These are phyloP conservation scores for Brachyistius frenatus DNA, from an alignment of 2,113 vertebrate genomes.

Conservation along the genomic window DNA sequence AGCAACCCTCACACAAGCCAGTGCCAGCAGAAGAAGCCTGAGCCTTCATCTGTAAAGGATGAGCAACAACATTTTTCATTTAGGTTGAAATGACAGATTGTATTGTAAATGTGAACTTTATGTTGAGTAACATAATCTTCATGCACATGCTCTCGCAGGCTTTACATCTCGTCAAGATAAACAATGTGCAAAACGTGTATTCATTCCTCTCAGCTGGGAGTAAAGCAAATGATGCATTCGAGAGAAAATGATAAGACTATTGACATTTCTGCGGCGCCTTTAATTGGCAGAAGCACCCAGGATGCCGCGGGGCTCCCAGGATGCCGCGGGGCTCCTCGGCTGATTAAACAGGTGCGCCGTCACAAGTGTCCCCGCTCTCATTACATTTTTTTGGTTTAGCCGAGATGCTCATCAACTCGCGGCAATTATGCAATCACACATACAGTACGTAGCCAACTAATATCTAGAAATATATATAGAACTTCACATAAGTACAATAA, in stretches of 20 bases:
- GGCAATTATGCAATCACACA: neutral
- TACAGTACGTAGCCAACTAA: no score
- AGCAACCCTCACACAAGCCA: no score
- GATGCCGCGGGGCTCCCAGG: neutral
- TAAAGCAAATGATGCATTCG: no score
- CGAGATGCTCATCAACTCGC: neutral
- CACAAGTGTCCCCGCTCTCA: neutral
- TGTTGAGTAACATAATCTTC: neutral
- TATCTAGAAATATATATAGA: no score
- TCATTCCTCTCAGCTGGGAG: no score
- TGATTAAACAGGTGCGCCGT: neutral
- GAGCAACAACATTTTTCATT: no score
- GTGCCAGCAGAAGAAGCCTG: no score
- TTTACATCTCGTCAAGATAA: neutral
- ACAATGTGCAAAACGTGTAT: neutral
- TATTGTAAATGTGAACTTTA: neutral
- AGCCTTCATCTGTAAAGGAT: no score
- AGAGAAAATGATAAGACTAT: neutral
- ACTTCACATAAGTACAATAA: no score
- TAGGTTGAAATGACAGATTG: no score
- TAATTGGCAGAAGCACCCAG: neutral
- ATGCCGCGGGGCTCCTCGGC: neutral
- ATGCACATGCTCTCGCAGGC: neutral
- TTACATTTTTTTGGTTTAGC: neutral
- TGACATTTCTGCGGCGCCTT: neutral